Conservation (phyloP, 2,888 invertebrate species). For the Aphidoletes aphidimyza region DNA sequence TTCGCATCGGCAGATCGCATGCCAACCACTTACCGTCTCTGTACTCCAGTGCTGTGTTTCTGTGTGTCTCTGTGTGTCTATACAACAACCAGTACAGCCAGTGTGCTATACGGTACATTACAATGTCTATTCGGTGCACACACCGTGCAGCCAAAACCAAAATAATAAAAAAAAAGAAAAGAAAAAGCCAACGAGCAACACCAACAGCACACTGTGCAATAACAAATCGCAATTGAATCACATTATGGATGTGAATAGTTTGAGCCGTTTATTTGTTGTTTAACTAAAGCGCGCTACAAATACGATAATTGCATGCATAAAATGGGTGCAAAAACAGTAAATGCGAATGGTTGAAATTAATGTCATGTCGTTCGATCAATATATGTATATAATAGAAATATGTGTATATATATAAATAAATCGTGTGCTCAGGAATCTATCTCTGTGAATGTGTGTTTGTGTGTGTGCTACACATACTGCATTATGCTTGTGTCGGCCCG, state of each 20-base stretch:
- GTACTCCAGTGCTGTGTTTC: too few relatives aligned
- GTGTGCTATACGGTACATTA: too few relatives aligned
- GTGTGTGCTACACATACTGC: not conserved
- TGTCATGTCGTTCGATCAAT: constrained; percentile 16
- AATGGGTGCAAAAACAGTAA: constrained; percentile 50
- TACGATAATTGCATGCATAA: constrained; percentile 51
- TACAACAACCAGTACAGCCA: too few relatives aligned
- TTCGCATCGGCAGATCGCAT: not conserved
- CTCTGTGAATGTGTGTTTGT: too few relatives aligned
- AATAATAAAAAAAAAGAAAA: not conserved
- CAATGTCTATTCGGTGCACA: too few relatives aligned
- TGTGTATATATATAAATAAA: too few relatives aligned
- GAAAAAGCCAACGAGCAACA: not conserved
- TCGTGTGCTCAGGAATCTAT: too few relatives aligned
- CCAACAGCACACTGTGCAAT: not conserved
- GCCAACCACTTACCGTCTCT: constrained; percentile 3
- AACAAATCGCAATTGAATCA: constrained; percentile 41
- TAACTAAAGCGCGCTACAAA: constrained; percentile 28
- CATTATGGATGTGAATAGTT: constrained; percentile 37
- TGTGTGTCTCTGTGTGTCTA: not conserved
- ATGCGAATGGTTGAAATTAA: constrained; percentile 20
- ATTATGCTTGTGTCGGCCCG: not conserved
- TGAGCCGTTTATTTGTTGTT: constrained; percentile 38
- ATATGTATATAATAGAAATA: not conserved
- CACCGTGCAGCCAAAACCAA: too few relatives aligned